These are phyloP conservation scores for Antheraea mylitta DNA, from an alignment of 1,140 invertebrate genomes.

Conservation along the genomic window DNA sequence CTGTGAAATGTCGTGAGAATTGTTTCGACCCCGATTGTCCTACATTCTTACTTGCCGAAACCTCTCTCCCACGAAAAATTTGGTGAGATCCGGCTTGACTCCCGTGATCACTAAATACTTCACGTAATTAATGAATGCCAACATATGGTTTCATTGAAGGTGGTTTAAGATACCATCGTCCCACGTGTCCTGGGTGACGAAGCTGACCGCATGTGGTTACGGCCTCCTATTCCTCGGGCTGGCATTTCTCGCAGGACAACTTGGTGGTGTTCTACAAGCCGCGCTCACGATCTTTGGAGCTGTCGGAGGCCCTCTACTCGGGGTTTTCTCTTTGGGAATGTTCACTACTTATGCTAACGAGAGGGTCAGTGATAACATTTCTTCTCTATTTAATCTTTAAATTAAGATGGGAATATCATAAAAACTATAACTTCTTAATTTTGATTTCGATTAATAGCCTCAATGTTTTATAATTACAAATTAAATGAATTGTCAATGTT, in stretches of 20 bases:
- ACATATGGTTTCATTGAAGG: conserved; percentile 27
- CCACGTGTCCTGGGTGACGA: conserved; percentile 59
- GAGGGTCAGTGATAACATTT: conserved; percentile 75
- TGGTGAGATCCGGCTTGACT: too few relatives aligned
- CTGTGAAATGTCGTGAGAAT: too few relatives aligned
- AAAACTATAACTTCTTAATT: background rate
- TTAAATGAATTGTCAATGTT: too few relatives aligned
- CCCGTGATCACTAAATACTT: too few relatives aligned
- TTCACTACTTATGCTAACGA: conserved; percentile 92
- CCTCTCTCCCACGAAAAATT: too few relatives aligned
- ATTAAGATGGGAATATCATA: background rate
- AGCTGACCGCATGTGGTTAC: conserved; percentile 65
- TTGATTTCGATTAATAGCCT: too few relatives aligned
- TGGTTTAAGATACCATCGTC: conserved; percentile 49
- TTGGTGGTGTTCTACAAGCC: conserved; percentile 91
- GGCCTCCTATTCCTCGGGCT: conserved; percentile 78
- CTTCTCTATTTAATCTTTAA: background rate
- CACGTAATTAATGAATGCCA: too few relatives aligned
- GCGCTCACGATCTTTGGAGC: conserved; percentile 93
- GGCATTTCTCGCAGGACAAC: conserved; percentile 88
- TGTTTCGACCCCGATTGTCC: too few relatives aligned
- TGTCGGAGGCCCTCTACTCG: conserved; percentile 91
- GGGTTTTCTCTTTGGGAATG: conserved; percentile 93
- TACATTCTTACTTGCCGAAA: too few relatives aligned
- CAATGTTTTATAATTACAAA: too few relatives aligned